Conservation (phyloP, 2,113 vertebrate genomes). For the Rhabdomys dilectus region DNA sequence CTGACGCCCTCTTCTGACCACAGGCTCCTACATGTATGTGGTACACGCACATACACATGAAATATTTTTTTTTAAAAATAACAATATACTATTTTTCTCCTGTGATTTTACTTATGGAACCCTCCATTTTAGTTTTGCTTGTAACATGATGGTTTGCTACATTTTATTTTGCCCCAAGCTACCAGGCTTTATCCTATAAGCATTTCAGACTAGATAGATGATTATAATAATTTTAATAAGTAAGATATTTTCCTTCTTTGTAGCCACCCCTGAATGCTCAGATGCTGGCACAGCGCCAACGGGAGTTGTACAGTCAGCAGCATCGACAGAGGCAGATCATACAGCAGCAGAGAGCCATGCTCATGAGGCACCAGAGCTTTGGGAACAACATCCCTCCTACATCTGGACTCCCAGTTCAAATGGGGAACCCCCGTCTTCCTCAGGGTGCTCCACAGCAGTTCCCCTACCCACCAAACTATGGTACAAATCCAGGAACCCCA, state of each 20-base stretch:
- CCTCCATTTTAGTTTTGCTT: slow-evolving; percentile 22
- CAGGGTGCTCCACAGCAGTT: slow-evolving; percentile 92
- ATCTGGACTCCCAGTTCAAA: slow-evolving; percentile 87
- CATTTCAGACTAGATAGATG: background rate
- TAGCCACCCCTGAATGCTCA: slow-evolving; percentile 96
- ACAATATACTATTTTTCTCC: background rate
- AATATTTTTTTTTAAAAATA: background rate
- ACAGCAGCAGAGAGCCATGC: slow-evolving; percentile 96
- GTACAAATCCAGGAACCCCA: slow-evolving; percentile 89
- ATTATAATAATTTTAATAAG: background rate
- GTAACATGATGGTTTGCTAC: background rate
- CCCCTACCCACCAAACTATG: slow-evolving; percentile 91
- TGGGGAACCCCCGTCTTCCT: slow-evolving; percentile 86
- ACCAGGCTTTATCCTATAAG: background rate
- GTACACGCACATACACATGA: background rate
- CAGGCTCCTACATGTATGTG: background rate
- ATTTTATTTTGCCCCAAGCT: background rate
- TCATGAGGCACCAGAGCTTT: slow-evolving; percentile 93
- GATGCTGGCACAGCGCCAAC: slow-evolving; percentile 96
- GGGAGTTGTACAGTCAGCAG: slow-evolving; percentile 96
- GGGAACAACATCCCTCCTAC: slow-evolving; percentile 86
- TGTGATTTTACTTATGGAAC: background rate
- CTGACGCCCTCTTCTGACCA: background rate
- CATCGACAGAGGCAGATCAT: slow-evolving; percentile 96
- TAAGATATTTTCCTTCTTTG: background rate